Evolutionary conservation across 2,888 invertebrate genomes (phyloP), one percentile per base, ranked within the genome.

Genomic region (Tenthredo amoena): DNA sequence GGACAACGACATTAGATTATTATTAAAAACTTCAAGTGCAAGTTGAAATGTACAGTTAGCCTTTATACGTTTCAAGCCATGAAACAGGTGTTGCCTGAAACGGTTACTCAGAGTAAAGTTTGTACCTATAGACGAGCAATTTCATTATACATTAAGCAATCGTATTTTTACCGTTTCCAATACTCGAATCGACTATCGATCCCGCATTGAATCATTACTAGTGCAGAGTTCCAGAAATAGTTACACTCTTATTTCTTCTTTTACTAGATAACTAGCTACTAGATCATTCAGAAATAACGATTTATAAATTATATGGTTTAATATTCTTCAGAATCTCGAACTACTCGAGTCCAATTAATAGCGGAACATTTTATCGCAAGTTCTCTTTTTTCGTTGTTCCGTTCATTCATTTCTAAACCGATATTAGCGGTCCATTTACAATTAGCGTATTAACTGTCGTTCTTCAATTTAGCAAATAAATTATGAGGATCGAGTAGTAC

Each of bases 41-140:
- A 18, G 37, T 55, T 62, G n/a, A 81, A 40, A 62, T 81, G 3
- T 40, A 81, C 81, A 81, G 81, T 81, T 81, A 58, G 5, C 72
- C 43, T 74, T 26, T 18, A 74, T 43, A 43, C 40, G 40, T 21
- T 43, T 74, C 43, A 43, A n/a, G 12, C 72, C 26, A 40, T 74
- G 72, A 21, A 74, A 68, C 31, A 68, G 81, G 50, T 26, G 79
- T 12, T 81, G 21, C 62, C 37, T n/a, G 50, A 50, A 81, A 34
- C 34, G 10, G 55, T 26, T 34, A 37, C 12, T 18, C n/a, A 34
- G 10, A 72, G n/a, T 10, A 40, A 12, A 74, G 5, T 40, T 7
- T 43, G n/a, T 43, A 43, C 21, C 43, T 71, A 62, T 26, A 34
- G 15, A 31, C 34, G 40, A 40, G 43, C n/a, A 43, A 43, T 37